Conservation (phyloP, 2,888 invertebrate species). For the Herminia tarsipennalis region DNA sequence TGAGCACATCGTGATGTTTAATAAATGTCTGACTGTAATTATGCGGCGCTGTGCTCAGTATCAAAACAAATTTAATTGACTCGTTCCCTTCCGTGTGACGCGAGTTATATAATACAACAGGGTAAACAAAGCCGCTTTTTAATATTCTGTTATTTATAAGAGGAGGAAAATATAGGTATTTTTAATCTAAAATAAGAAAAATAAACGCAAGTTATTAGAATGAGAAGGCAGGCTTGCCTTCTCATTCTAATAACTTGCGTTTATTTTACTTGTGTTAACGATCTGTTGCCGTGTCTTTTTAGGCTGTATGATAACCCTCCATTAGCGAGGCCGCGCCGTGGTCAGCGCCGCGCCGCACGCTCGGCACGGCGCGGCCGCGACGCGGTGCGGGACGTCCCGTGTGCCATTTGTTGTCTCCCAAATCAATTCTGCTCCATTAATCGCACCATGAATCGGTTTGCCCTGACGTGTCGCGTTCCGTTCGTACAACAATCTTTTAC, state of each 20-base stretch:
- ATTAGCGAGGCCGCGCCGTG: too few species aligned
- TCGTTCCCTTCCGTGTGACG: neutral
- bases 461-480: neutral
- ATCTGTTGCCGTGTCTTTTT: too few species aligned
- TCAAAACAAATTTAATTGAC: conserved; percentile 5
- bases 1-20: neutral
- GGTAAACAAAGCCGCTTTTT: neutral
- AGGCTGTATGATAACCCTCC: too few species aligned
- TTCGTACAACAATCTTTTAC: neutral
- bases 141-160: neutral
- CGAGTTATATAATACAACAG: neutral
- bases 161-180: neutral
- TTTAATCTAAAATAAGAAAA: too few species aligned
- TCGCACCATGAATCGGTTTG: conserved; percentile 4
- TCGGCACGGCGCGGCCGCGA: neutral
- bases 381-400: neutral
- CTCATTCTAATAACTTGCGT: too few species aligned
- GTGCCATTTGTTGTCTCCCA: conserved; percentile 9
- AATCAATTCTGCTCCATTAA: conserved; percentile 10
- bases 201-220: too few species aligned
- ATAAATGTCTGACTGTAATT: conserved; percentile 15
- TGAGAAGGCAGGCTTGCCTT: too few species aligned
- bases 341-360: neutral
- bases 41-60: conserved; percentile 8
- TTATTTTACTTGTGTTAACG: too few species aligned